These are phyloP conservation scores for Argyresthia albistria DNA, from an alignment of 2,888 invertebrate genomes.

Conservation along the genomic window DNA sequence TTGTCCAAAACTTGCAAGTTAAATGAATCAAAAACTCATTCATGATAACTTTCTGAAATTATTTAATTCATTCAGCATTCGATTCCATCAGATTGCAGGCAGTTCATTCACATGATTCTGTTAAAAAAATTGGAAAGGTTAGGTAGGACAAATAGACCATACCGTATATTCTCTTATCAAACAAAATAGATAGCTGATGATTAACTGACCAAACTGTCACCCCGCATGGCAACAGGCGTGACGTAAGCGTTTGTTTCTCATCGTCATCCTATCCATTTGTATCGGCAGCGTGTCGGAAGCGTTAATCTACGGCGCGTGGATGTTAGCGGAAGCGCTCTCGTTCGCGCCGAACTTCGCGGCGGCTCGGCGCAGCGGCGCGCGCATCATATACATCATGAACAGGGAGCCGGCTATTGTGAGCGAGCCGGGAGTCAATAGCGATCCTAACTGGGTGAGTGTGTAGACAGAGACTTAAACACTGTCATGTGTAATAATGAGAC, in stretches of 20 bases:
- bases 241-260: not conserved
- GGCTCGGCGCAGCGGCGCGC: slow-evolving; percentile 78
- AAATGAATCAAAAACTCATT: too few species aligned
- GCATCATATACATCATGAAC: slow-evolving; percentile 71
- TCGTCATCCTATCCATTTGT: not conserved
- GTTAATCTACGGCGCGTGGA: slow-evolving; percentile 84
- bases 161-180: too few species aligned
- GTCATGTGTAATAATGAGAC: too few species aligned
- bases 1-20: too few species aligned
- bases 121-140: too few species aligned
- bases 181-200: too few species aligned
- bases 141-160: too few species aligned
- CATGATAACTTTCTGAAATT: too few species aligned
- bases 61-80: too few species aligned
- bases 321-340: slow-evolving; percentile 83
- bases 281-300: slow-evolving; percentile 82
- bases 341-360: slow-evolving; percentile 84
- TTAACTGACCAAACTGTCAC: not conserved
- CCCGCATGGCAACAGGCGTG: not conserved
- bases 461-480: too few species aligned
- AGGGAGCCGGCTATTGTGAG: slow-evolving; percentile 47
- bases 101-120: too few species aligned
- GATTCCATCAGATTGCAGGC: too few species aligned
- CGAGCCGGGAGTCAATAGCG: slow-evolving; percentile 29
- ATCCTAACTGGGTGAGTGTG: slow-evolving; percentile 38